Evolutionary conservation across 2,113 vertebrate genomes (phyloP).

Genomic region (Gulo gulo): DNA sequence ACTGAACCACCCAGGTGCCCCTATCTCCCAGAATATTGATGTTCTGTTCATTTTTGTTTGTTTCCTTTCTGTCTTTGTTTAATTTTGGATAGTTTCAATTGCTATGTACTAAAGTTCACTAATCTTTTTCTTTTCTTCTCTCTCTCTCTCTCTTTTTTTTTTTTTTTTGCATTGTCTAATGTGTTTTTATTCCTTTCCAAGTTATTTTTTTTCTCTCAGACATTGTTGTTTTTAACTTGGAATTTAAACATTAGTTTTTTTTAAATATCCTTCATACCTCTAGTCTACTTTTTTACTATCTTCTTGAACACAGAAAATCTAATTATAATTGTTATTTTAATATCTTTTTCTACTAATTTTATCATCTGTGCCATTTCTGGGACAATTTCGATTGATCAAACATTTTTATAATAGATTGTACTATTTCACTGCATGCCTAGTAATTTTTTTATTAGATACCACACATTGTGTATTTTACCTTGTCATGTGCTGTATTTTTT

Average conservation of each 20-base stretch:
- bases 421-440: background rate
- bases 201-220: background rate
- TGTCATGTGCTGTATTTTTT: background rate
- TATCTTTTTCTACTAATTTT: background rate
- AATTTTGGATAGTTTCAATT: background rate
- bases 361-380: background rate
- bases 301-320: background rate
- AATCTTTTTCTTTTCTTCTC: background rate
- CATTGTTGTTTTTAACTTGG: background rate
- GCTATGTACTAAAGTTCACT: background rate
- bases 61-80: background rate
- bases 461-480: background rate
- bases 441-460: background rate
- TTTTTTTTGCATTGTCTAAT: background rate
- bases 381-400: background rate
- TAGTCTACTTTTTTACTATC: background rate
- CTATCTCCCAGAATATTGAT: background rate
- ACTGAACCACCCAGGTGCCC: no score
- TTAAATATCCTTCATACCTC: fast-evolving
- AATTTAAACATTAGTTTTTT: background rate
- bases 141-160: background rate
- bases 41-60: background rate
- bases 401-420: background rate
- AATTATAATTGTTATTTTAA: background rate
- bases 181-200: background rate